Evolutionary conservation across 2,888 invertebrate genomes (phyloP).

Genomic region (Parnassius smintheus): DNA sequence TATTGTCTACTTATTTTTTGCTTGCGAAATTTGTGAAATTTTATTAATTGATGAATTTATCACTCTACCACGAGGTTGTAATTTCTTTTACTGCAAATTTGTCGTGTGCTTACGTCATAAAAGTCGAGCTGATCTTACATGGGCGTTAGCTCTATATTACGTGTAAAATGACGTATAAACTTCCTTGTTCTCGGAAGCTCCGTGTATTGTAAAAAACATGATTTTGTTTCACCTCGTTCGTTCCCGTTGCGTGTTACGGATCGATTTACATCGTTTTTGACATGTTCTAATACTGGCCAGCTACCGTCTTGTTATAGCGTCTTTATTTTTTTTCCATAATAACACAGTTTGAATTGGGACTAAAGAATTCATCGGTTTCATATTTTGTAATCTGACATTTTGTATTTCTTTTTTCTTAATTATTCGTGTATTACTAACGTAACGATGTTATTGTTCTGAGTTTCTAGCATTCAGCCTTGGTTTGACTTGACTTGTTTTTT

Average conservation of each 20-base stretch:
- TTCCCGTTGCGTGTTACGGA: slow-evolving; percentile 60
- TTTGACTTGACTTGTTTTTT: neutral
- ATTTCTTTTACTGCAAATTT: slow-evolving; percentile 2
- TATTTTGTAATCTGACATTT: neutral
- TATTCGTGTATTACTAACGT: neutral
- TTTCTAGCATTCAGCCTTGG: too few species aligned
- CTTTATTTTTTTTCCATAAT: slow-evolving; percentile 53
- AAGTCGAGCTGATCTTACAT: slow-evolving; percentile 21
- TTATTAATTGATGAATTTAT: neutral
- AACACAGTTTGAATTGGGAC: slow-evolving; percentile 43
- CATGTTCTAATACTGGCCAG: slow-evolving; percentile 53
- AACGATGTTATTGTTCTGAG: neutral
- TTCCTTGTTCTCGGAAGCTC: slow-evolving; percentile 28
- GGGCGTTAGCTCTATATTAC: slow-evolving; percentile 15
- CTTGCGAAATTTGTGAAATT: neutral
- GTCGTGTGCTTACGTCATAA: slow-evolving; percentile 3
- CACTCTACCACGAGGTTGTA: neutral
- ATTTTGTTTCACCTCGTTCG: slow-evolving; percentile 26
- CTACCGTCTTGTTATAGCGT: slow-evolving; percentile 68
- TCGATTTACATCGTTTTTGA: slow-evolving; percentile 71
- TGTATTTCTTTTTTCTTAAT: slow-evolving; percentile 2
- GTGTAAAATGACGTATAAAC: slow-evolving; percentile 23
- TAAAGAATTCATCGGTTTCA: slow-evolving; percentile 41
- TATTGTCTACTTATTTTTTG: too few species aligned
- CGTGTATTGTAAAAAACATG: slow-evolving; percentile 26